phyloP scores from a whole-genome alignment of 2,888 invertebrate genomes.

The Auanema freiburgensis region DNA sequence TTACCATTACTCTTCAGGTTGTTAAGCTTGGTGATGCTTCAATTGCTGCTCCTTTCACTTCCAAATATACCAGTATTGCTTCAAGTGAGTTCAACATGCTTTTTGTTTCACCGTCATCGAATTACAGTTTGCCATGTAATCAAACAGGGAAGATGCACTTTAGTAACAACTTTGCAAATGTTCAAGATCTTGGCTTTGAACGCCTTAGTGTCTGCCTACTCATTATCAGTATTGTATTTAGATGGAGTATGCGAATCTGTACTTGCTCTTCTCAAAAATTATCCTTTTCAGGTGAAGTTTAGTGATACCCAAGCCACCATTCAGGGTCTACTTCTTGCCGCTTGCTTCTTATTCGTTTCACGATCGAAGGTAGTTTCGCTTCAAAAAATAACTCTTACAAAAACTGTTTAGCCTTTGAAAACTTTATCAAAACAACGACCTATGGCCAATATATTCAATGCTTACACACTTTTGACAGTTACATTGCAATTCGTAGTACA shows the following conservation, averaged over 20 bases:
- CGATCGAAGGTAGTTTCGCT: conserved; percentile 80
- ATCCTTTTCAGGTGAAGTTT: conserved; percentile 76
- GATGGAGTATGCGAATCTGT: conserved; percentile 80
- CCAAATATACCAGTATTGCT: conserved; percentile 89
- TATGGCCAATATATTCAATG: conserved; percentile 95
- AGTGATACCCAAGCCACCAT: conserved; percentile 88
- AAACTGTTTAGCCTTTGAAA: conserved; percentile 77
- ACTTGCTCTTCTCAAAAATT: too few relatives aligned
- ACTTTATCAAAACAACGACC: conserved; percentile 89
- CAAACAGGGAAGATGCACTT: conserved; percentile 96
- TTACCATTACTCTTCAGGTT: conserved; percentile 68
- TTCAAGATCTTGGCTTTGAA: conserved; percentile 98
- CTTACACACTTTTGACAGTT: conserved; percentile 93
- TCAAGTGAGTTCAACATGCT: conserved; percentile 76
- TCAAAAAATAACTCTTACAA: not conserved
- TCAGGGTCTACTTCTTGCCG: conserved; percentile 90
- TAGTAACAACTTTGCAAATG: conserved; percentile 99
- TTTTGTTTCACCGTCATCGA: conserved; percentile 8
- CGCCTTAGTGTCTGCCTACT: conserved; percentile 94
- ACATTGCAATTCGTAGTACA: conserved; percentile 91
- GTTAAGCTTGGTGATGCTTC: conserved; percentile 97
- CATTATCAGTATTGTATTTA: conserved; percentile 91
- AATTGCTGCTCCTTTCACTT: conserved; percentile 98
- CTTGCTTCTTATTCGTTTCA: conserved; percentile 96
- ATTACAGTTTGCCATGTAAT: conserved; percentile 93